These are phyloP conservation scores for Diorhabda sublineata DNA, from an alignment of 1,140 invertebrate genomes.

Conservation along the genomic window DNA sequence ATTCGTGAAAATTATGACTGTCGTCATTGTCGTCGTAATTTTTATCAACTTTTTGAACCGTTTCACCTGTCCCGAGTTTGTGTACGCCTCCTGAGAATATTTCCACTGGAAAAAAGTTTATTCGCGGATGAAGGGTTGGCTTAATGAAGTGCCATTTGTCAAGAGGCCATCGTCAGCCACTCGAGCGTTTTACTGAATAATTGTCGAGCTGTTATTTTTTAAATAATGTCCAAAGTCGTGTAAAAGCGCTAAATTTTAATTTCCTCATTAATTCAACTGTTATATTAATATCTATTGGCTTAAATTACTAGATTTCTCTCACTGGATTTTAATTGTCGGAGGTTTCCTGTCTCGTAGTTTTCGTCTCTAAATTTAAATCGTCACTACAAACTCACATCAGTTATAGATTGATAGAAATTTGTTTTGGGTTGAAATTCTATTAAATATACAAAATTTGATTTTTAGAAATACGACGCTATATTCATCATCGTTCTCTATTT, in stretches of 20 bases:
- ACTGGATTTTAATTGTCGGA: not conserved
- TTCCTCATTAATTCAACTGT: constrained; percentile 13
- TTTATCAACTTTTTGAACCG: not conserved
- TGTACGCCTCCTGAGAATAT: constrained; percentile 3
- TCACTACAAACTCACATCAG: too few relatives aligned
- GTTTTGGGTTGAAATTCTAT: too few relatives aligned
- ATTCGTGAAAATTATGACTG: not conserved
- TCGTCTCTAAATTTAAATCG: not conserved
- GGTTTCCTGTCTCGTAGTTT: not conserved
- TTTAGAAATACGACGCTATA: too few relatives aligned
- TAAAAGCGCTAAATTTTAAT: constrained; percentile 16
- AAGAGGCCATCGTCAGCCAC: constrained; percentile 13
- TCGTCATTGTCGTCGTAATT: not conserved
- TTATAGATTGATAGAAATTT: too few relatives aligned
- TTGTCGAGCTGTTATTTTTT: constrained; percentile 18
- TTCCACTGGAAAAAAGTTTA: constrained; percentile 5
- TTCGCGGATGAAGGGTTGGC: constrained; percentile 15
- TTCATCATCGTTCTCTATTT: too few relatives aligned
- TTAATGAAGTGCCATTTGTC: constrained; percentile 21
- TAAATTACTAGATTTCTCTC: not conserved
- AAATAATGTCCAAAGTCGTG: constrained; percentile 13
- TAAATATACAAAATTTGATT: too few relatives aligned
- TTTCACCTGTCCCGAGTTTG: not conserved
- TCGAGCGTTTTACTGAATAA: constrained; percentile 13
- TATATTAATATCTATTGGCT: constrained; percentile 3